Evolutionary conservation across 1,140 invertebrate species (phyloP).

Genomic region (Brachionus plicatilis): DNA sequence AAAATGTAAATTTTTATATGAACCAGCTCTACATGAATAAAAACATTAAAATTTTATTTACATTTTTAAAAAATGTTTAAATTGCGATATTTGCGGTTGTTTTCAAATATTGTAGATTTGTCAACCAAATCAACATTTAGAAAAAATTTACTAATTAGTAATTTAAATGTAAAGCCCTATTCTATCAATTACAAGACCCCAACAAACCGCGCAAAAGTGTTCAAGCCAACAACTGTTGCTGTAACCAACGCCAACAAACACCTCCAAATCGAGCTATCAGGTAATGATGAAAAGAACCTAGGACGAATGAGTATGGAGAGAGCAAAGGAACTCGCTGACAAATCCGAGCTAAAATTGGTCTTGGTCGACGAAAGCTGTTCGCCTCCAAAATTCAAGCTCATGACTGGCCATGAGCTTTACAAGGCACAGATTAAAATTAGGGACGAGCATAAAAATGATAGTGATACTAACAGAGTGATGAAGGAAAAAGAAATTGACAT

Average conservation of each 20-base stretch:
- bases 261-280: not conserved
- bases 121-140: not conserved
- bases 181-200: slow-evolving; percentile 29
- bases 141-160: not conserved
- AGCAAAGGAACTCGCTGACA: slow-evolving; percentile 3
- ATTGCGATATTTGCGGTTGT: not conserved
- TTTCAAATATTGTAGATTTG: not conserved
- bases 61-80: not conserved
- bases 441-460: not conserved
- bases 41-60: not conserved
- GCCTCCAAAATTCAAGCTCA: slow-evolving; percentile 32
- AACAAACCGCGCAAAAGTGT: slow-evolving; percentile 2
- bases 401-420: slow-evolving; percentile 33
- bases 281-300: not conserved
- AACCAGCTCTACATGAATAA: not conserved
- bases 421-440: slow-evolving; percentile 11
- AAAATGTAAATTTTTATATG: not conserved
- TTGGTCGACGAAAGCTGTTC: slow-evolving; percentile 2
- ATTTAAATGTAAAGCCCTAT: not conserved
- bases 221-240: slow-evolving; percentile 27
- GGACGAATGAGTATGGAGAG: not conserved
- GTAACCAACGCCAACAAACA: slow-evolving; percentile 37
- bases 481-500: slow-evolving; percentile 36
- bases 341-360: slow-evolving; percentile 1
- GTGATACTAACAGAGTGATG: not conserved